Conservation (phyloP, 1,140 invertebrate species). For the Pseudomyrmex pallidus region DNA sequence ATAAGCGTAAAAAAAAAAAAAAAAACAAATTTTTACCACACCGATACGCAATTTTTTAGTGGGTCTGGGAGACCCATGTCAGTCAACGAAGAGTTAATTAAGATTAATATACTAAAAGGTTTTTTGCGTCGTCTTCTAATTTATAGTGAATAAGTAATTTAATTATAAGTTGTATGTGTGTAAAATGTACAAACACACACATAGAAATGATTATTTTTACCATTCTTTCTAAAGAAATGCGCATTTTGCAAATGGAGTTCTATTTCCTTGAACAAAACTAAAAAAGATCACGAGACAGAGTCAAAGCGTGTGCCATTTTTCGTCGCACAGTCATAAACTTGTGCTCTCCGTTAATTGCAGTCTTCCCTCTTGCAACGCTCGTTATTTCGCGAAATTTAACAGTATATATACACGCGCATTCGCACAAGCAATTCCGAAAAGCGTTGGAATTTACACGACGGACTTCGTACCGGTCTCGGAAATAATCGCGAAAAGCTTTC, state of each 20-base stretch:
- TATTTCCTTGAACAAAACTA: not conserved
- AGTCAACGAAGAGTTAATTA: too few species aligned
- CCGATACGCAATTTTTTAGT: too few species aligned
- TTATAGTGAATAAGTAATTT: too few species aligned
- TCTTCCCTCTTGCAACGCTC: not conserved
- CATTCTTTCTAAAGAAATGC: not conserved
- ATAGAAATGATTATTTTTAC: not conserved
- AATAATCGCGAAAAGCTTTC: constrained; percentile 53
- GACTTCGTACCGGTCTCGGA: not conserved
- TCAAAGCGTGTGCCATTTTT: not conserved
- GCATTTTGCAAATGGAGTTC: not conserved
- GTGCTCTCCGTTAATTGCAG: constrained; percentile 10
- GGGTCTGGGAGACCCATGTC: too few species aligned
- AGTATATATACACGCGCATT: not conserved
- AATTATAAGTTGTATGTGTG: too few species aligned
- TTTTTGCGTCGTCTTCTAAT: too few species aligned
- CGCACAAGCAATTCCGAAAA: not conserved
- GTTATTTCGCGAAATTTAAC: constrained; percentile 39
- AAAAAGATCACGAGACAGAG: not conserved
- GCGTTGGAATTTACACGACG: constrained; percentile 24
- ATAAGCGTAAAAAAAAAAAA: too few species aligned
- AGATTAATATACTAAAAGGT: too few species aligned
- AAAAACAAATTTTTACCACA: too few species aligned
- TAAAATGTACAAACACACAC: too few species aligned
- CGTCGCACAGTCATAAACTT: not conserved